These are phyloP conservation scores for Heliothis subflexa DNA, from an alignment of 1,140 invertebrate genomes.

Conservation along the genomic window DNA sequence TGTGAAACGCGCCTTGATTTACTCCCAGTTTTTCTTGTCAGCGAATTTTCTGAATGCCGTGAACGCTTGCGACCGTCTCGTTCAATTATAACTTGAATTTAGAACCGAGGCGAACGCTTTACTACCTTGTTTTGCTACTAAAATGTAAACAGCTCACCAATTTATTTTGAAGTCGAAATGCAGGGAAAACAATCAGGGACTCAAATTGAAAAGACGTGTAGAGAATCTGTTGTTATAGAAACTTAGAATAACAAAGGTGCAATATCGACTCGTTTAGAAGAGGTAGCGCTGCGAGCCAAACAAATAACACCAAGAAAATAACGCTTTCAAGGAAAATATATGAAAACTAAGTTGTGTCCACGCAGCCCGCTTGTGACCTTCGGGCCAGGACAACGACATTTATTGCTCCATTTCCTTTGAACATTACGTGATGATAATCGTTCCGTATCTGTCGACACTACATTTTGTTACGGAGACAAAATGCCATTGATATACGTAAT, in stretches of 20 bases:
- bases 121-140: constrained; percentile 39
- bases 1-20: constrained; percentile 47
- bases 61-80: constrained; percentile 22
- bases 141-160: constrained; percentile 34
- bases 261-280: constrained; percentile 43
- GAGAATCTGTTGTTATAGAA: constrained; percentile 42
- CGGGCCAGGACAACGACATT: constrained; percentile 19
- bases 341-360: constrained; percentile 21
- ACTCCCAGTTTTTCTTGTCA: constrained; percentile 47
- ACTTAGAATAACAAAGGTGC: constrained; percentile 46
- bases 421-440: constrained; percentile 40
- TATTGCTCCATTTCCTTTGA: constrained; percentile 35
- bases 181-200: constrained; percentile 41
- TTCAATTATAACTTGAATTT: constrained; percentile 41
- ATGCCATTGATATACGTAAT: constrained; percentile 24
- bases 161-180: constrained; percentile 26
- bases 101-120: constrained; percentile 28
- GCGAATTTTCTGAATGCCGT: constrained; percentile 42
- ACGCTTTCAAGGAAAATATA: constrained; percentile 31
- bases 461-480: constrained; percentile 30
- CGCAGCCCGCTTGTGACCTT: constrained; percentile 28
- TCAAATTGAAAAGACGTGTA: constrained; percentile 47
- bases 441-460: constrained; percentile 32
- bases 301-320: constrained; percentile 40
- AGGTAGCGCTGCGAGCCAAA: constrained; percentile 29